Base-by-base conservation (phyloP, 1,140 invertebrate species). In the Carposina sasakii region DNA sequence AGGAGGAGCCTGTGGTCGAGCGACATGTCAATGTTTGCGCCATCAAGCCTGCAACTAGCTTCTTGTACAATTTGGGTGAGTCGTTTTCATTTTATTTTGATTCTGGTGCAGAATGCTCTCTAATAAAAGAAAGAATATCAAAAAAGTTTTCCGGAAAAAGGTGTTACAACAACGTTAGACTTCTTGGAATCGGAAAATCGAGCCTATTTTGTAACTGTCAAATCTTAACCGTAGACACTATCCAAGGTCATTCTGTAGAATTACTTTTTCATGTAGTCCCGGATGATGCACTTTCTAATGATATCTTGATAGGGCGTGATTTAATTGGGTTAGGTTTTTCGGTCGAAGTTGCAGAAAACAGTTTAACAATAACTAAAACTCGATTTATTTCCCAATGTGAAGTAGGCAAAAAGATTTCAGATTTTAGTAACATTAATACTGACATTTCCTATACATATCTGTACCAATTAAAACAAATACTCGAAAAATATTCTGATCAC, bases 81-180 rank as follows among this genome's bases (percentile, higher is more conserved):
- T 8, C 17, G 34, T 37, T 37, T 37, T 37, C 36, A 21, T 39
- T 39, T 39, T 39, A 22, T 39, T 39, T 39, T 39, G 36, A 39
- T 21, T 21, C 8, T n/a, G 36, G 36, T 19, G 17, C 36, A 10
- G 36, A 39, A 20, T 39, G 36, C 22, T 39, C 36, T 21, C 20
- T 39, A 10, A 39, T 39, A 13, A 39, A 39, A 21, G 10, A 21
- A 20, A 21, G 19, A 10, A 9, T 39, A 20, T 17, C 17, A 12
- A 9, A 20, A 12, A n/a, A 21, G 13, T 21, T 39, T 13, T 13
- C 36, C 5, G 15, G 34, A 2, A 37, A 37, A n/a, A 8, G 34
- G 4, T 17, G 3, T 37, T 37, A 37, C 13, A 19, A 37, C 16
- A 5, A 4, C 2, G 19, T 37, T 19, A 37, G 5, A 15, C n/a